Evolutionary conservation across 2,888 invertebrate genomes (phyloP), one percentile per base, ranked within the genome.

Genomic region (Disparrhopalites patrizii): DNA sequence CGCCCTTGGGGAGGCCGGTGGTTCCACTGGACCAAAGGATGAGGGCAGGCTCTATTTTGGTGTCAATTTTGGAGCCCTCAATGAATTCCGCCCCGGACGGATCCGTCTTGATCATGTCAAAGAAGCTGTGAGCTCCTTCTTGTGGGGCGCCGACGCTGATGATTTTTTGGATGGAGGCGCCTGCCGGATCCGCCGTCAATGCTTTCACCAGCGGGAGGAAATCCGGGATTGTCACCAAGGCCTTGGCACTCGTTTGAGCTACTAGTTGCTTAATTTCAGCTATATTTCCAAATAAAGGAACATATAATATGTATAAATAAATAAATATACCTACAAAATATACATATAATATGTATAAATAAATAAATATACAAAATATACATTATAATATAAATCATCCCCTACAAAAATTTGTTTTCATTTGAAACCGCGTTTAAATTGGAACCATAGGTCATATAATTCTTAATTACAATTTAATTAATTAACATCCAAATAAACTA

Each of bases 1-100:
- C 90, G 2, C 90, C 90, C 80, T 90, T 91, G 0, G 90, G 90
- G 76, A 89, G 82, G 0, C 91, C 91, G 1, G 69, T 70, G 2
- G 62, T 62, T 23, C 71, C 70, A 7, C 69, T 68, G 4, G 69
- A 69, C 40, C 66, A 71, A 0, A 67, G 70, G 8, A 73, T 38
- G n/a, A 63, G 0, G 1, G 69, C 70, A 7, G 66, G 51, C 43
- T 70, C 63, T 13, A 67, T 13, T 3, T 33, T 55, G 0, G 71
- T 73, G 27, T 73, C 66, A 18, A 69, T 55, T n/a, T 65, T 10
- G 5, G 62, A 40, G 2, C 71, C 69, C 40, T 66, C 60, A 0
- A 68, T 30, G 51, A 73, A 69, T 33, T 69, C 58, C 3, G 52
- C 62, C n/a, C 70, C 69, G 1, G 18, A 33, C 1, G 71, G 60